These are phyloP conservation scores for Sturnira hondurensis DNA, from an alignment of 2,113 vertebrate species.

Conservation along the genomic window DNA sequence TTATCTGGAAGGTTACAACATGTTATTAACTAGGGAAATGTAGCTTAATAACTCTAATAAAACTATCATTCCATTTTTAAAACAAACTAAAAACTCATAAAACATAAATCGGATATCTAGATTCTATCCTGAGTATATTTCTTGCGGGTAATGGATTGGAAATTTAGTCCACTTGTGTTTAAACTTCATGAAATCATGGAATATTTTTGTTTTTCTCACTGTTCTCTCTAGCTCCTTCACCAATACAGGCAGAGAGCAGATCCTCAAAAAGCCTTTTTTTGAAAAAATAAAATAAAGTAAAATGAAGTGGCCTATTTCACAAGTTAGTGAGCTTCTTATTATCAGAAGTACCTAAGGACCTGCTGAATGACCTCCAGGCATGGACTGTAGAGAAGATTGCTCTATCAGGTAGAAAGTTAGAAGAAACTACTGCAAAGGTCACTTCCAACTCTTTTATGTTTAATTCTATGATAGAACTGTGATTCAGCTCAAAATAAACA, in stretches of 20 bases:
- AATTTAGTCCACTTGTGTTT: background rate
- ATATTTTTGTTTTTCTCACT: background rate
- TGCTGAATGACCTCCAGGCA: background rate
- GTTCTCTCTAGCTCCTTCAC: background rate
- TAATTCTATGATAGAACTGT: slow-evolving; percentile 32
- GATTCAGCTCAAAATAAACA: slow-evolving; percentile 52
- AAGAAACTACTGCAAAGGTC: slow-evolving; percentile 26
- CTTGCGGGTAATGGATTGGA: background rate
- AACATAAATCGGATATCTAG: background rate
- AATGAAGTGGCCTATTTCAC: background rate
- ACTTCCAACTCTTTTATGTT: slow-evolving; percentile 25
- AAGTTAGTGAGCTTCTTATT: background rate
- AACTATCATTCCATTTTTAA: background rate
- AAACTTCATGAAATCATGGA: background rate
- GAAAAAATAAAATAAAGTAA: background rate
- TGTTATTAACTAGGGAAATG: background rate
- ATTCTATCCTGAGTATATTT: background rate
- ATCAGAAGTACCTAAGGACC: background rate
- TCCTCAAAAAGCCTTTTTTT: background rate
- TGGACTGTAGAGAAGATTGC: background rate
- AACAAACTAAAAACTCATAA: background rate
- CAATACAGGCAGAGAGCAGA: background rate
- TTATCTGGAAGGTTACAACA: background rate
- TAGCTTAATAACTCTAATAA: background rate
- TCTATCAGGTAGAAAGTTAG: background rate